phyloP scores from a whole-genome alignment of 2,888 invertebrate species.

The Gerosis bhagava region DNA sequence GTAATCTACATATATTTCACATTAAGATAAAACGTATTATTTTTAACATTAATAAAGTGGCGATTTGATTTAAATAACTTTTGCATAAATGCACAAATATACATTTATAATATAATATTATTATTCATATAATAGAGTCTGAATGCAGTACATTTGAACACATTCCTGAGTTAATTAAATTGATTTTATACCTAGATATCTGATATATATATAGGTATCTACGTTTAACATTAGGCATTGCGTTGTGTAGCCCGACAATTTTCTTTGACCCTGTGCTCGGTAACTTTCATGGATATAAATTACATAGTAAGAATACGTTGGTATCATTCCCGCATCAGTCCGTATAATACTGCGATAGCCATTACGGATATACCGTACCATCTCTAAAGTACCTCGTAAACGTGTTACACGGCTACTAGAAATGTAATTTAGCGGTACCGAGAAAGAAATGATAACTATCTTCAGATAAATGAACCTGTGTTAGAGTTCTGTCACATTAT shows the following conservation, averaged over 20 bases:
- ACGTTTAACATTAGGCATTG: slow-evolving; percentile 62
- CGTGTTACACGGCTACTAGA: slow-evolving; percentile 77
- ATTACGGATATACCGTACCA: slow-evolving; percentile 73
- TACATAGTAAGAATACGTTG: slow-evolving; percentile 69
- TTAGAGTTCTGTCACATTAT: not conserved
- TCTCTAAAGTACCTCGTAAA: slow-evolving; percentile 79
- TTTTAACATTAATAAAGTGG: too few species aligned
- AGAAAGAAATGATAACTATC: slow-evolving; percentile 75
- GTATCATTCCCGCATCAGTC: slow-evolving; percentile 72
- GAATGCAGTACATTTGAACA: too few species aligned
- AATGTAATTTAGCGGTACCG: slow-evolving; percentile 79
- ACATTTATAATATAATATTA: too few species aligned
- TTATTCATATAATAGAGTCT: too few species aligned
- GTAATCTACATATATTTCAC: too few species aligned
- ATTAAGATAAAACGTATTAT: too few species aligned
- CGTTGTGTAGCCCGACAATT: slow-evolving; percentile 56
- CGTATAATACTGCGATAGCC: slow-evolving; percentile 78
- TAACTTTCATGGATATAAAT: slow-evolving; percentile 69
- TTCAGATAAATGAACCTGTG: slow-evolving; percentile 63
- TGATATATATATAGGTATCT: too few species aligned
- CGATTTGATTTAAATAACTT: too few species aligned
- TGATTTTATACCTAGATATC: slow-evolving; percentile 58
- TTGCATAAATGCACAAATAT: too few species aligned
- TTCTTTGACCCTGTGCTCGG: slow-evolving; percentile 66
- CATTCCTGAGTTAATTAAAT: too few species aligned